Percentiles rank a stretch among this genome's conserved stretches.
phyloP scores from a whole-genome alignment of 2,888 invertebrate species.

The Zelleria hepariella region DNA sequence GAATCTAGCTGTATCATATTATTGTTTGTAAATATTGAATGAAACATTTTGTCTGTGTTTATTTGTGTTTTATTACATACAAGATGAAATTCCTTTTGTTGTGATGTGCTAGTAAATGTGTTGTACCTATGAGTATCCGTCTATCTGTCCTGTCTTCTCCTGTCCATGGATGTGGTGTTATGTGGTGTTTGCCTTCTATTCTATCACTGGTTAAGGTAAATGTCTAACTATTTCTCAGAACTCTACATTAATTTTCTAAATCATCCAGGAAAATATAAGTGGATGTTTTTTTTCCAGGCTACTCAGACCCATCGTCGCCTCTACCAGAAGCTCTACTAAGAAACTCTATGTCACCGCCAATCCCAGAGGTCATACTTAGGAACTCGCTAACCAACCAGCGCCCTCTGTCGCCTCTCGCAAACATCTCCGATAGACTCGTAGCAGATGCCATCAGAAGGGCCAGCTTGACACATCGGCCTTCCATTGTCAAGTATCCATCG shows the following conservation, averaged over 20 bases:
- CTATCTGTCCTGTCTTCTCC: not conserved
- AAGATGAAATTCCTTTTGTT: conserved; percentile 11
- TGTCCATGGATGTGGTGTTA: not conserved
- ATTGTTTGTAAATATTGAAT: conserved; percentile 57
- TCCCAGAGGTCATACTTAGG: conserved; percentile 26
- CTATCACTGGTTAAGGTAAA: conserved; percentile 1
- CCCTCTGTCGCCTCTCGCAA: conserved; percentile 32
- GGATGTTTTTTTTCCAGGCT: no score
- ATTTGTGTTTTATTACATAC: conserved; percentile 44
- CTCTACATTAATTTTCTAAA: no score
- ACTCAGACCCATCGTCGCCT: conserved; percentile 31
- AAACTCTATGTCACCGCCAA: conserved; percentile 18
- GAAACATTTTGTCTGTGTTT: conserved; percentile 51
- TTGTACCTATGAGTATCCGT: not conserved
- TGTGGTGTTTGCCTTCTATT: not conserved
- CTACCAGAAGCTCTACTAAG: conserved; percentile 27
- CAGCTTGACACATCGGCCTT: conserved; percentile 49
- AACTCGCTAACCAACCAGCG: conserved; percentile 28
- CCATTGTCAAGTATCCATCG: conserved; percentile 52
- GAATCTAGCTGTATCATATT: not conserved
- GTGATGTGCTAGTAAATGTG: no score
- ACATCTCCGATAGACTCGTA: conserved; percentile 50
- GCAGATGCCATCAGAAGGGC: conserved; percentile 55
- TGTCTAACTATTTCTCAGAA: not conserved
- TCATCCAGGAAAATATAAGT: no score